phyloP scores from a whole-genome alignment of 2,888 invertebrate genomes.

The Lepidochrysops patricia region DNA sequence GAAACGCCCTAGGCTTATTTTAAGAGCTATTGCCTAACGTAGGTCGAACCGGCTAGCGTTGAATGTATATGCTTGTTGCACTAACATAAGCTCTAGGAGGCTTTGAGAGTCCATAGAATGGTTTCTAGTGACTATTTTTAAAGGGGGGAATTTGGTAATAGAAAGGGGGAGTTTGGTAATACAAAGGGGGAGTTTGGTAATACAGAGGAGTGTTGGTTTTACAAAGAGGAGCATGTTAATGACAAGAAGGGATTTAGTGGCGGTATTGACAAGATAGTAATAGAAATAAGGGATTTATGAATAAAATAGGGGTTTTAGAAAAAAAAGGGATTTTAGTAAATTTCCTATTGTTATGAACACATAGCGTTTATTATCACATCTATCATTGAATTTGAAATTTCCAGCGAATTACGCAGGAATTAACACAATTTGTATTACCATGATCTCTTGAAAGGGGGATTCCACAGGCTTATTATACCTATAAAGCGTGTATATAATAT shows the following conservation, averaged over 20 bases:
- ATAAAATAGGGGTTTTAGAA: too few relatives aligned
- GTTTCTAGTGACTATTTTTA: neutral
- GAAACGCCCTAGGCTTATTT: neutral
- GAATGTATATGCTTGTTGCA: neutral
- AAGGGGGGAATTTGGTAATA: neutral
- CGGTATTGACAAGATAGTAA: too few relatives aligned
- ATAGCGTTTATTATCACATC: too few relatives aligned
- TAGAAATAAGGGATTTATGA: too few relatives aligned
- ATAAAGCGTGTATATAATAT: constrained; percentile 13
- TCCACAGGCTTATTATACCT: neutral
- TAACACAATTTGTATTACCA: too few relatives aligned
- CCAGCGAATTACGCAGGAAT: too few relatives aligned
- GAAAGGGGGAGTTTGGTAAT: neutral
- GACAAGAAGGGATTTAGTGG: too few relatives aligned
- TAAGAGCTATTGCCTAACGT: neutral
- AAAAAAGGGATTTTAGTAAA: neutral
- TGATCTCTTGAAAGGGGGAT: neutral
- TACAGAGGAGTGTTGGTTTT: neutral
- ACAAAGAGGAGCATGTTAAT: too few relatives aligned
- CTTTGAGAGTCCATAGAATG: constrained; percentile 8
- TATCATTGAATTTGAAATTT: too few relatives aligned
- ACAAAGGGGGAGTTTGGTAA: neutral
- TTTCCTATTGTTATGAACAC: too few relatives aligned
- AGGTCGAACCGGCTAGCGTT: neutral
- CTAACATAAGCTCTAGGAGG: neutral